Base-by-base conservation (phyloP, 2,797 vertebrate genomes). In the Myotis daubentonii region DNA sequence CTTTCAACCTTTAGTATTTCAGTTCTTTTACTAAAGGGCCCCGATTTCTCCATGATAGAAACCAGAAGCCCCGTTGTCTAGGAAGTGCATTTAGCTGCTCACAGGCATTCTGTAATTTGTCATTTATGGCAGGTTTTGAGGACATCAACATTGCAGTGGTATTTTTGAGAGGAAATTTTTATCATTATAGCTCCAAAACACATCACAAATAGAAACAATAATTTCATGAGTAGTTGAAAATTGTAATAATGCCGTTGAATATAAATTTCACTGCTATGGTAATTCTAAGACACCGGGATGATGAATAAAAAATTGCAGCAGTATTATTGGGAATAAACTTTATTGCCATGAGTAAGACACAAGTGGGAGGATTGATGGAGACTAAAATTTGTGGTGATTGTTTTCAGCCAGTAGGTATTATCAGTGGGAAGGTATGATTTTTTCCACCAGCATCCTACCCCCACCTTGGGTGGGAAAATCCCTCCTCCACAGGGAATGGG, bases 151-250 rank as follows among this genome's bases (percentile, higher is more conserved):
- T 89, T 93, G 93, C 94, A 88, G 88, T 96, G 92, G 85, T 93
- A 93, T 96, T 96, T 97, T 84, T 92, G 96, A 92, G 94, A 95
- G 85, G 92, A 94, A 93, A 93, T 84, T 94, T 97, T 97, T 95
- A 96, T 97, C 97, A 96, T 94, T 94, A 91, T 80, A 89, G 93
- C 71, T 96, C 94, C 92, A 91, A 96, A 96, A 94, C 92, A 96
- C 94, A 97, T 97, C 96, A 93, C 82, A 95, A 96, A 95, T 94
- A 96, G 96, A 97, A 96, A 97, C 95, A 97, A 97, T 97, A 97
- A 97, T 97, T 97, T 97, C 96, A 97, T 97, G 97, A 97, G 96
- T 90, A 74, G 95, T 94, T 16, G 79, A 92, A 97, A 97, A 97
- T 97, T 95, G 95, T 96, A 94, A 96, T 96, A 95, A 97, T 92